Evolutionary conservation across 2,113 vertebrate genomes (phyloP).

Genomic region (Callionymus lyra): DNA sequence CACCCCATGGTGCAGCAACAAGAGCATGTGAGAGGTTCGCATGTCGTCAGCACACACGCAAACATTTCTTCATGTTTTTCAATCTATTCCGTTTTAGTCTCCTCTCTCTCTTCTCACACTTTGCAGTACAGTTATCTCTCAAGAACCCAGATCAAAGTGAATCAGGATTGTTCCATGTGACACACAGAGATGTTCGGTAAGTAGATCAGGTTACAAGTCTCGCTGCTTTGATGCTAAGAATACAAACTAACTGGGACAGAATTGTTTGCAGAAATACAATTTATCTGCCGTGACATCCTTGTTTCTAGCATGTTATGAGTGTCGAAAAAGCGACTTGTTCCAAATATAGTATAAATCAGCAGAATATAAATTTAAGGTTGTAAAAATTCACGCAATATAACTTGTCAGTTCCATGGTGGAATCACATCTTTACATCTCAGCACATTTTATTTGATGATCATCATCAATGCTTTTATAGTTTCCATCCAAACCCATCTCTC

Average conservation of each 20-base stretch:
- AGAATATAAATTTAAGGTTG: too few species aligned
- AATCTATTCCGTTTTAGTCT: not conserved
- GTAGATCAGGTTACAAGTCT: slow-evolving; percentile 27
- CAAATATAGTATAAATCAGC: slow-evolving; percentile 15
- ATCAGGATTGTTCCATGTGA: slow-evolving; percentile 27
- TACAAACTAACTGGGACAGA: slow-evolving; percentile 36
- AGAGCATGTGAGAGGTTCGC: slow-evolving; percentile 63
- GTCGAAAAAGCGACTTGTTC: slow-evolving; percentile 27
- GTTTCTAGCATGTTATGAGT: slow-evolving; percentile 27
- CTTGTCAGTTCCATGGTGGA: too few species aligned
- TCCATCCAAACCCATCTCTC: too few species aligned
- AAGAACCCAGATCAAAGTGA: slow-evolving; percentile 29
- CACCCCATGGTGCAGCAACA: slow-evolving; percentile 78
- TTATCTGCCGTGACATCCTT: slow-evolving; percentile 22
- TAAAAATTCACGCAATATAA: too few species aligned
- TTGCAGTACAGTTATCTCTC: slow-evolving; percentile 17
- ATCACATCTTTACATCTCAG: too few species aligned
- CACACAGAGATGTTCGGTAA: slow-evolving; percentile 21
- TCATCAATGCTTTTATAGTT: too few species aligned
- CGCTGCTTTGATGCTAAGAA: slow-evolving; percentile 30
- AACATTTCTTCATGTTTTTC: slow-evolving; percentile 48
- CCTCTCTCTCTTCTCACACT: slow-evolving; percentile 23
- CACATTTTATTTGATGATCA: too few species aligned
- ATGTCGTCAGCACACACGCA: slow-evolving; percentile 65
- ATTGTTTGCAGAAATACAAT: slow-evolving; percentile 19